These are phyloP conservation scores for Rhynchomys soricoides DNA, from an alignment of 2,113 vertebrate genomes.

Conservation along the genomic window DNA sequence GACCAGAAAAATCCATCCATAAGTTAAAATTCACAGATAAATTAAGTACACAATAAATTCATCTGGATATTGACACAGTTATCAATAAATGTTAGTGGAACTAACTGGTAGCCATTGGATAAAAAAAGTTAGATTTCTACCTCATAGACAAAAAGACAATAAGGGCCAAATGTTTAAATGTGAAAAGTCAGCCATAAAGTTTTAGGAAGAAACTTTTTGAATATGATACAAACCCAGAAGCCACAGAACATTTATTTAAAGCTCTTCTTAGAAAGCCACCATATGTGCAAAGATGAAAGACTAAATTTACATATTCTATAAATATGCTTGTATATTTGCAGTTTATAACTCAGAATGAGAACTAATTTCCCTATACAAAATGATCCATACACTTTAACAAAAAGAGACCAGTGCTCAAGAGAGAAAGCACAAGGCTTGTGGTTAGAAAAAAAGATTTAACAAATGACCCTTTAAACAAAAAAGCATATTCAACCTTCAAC, in stretches of 20 bases:
- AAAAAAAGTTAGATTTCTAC: conserved; percentile 18
- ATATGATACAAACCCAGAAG: background rate
- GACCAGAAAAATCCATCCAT: background rate
- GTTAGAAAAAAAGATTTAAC: background rate
- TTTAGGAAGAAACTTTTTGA: conserved; percentile 12
- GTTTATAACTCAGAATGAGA: background rate
- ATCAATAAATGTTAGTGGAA: background rate
- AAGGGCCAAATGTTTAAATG: background rate
- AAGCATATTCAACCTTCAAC: background rate
- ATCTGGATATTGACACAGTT: background rate
- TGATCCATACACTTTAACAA: background rate
- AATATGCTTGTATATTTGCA: background rate
- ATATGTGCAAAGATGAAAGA: background rate
- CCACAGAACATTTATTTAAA: background rate
- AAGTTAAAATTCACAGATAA: conserved; percentile 37
- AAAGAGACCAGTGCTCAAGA: background rate
- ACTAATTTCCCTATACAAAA: background rate
- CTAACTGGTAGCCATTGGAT: background rate
- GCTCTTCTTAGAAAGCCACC: background rate
- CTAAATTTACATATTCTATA: background rate
- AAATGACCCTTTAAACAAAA: background rate
- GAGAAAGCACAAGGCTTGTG: background rate
- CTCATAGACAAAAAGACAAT: conserved; percentile 4
- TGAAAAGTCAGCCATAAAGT: conserved; percentile 35
- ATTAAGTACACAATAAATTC: background rate